Evolutionary conservation across 2,113 vertebrate genomes (phyloP), one percentile per base, ranked within the genome.

Genomic region (Amblyornis subalaris): DNA sequence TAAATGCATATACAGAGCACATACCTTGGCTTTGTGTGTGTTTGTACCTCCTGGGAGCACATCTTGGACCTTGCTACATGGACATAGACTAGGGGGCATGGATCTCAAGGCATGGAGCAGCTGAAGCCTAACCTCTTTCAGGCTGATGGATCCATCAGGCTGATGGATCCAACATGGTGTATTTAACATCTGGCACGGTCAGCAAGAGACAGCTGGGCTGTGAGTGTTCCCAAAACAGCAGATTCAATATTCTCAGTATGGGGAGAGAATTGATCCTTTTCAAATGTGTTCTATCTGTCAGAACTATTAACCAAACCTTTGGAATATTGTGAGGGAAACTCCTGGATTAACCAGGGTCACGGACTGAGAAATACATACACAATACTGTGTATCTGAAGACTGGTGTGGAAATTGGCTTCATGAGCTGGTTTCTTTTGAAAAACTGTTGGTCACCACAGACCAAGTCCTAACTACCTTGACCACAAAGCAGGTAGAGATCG

Each of bases 1-100:
- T 42, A 35, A 78, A 40, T 3, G 1, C 16, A 40, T 15, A 36
- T 13, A 28, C 0, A 3, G 22, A 18, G 36, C 26, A n/a, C 12
- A 65, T 33, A 57, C 26, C 31, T 57, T 23, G 50, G 6, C 51
- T 73, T 33, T 73, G 6, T 53, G 25, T 55, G 29, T 77, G 14
- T 60, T 76, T 60, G 42, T 60, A 35, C 10, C n/a, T 79, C 16
- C 50, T 55, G 35, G 22, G 42, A 79, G 25, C 20, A 42, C 26
- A 50, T 33, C 36, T 50, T 65, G 31, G 42, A 22, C 14, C 18
- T 14, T 50, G 58, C 51, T 60, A 36, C 26, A 42, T 42, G 36
- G 4, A 5, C 11, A 45, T 38, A 18, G 11, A 28, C 26, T 5
- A 11, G 19, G 12, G 50, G 10, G 5, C 29, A 14, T 29, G 8